These are phyloP conservation scores for Drosophila bunnanda DNA, from an alignment of 2,888 invertebrate species.

Conservation along the genomic window DNA sequence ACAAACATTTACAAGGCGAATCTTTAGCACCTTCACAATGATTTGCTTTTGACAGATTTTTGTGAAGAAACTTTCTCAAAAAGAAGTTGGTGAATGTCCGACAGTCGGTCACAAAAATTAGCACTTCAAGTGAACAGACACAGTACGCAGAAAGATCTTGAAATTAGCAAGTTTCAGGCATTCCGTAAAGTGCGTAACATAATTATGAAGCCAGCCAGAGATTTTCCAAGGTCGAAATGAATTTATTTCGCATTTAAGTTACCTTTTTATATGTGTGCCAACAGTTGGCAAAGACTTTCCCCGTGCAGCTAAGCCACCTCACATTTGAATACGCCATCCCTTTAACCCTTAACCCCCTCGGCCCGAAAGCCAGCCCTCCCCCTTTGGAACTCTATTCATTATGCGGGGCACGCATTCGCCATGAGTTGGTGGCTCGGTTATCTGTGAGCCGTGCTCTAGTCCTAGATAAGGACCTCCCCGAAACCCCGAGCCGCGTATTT, in stretches of 20 bases:
- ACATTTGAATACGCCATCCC: no score
- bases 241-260: slow-evolving; percentile 26
- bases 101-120: slow-evolving; percentile 39
- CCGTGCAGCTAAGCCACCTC: slow-evolving; percentile 13
- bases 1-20: slow-evolving; percentile 30
- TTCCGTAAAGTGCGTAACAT: slow-evolving; percentile 32
- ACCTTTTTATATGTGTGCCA: slow-evolving; percentile 17
- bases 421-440: slow-evolving; percentile 64
- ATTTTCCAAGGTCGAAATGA: slow-evolving; percentile 17
- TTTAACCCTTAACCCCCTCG: slow-evolving; percentile 20
- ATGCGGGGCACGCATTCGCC: slow-evolving; percentile 66
- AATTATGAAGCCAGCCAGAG: slow-evolving; percentile 4
- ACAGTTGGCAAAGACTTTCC: slow-evolving; percentile 20
- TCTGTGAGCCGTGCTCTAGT: slow-evolving; percentile 58
- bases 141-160: slow-evolving; percentile 1
- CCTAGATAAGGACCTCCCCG: slow-evolving; percentile 48
- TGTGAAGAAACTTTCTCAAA: slow-evolving; percentile 66
- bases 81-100: slow-evolving; percentile 38
- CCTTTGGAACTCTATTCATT: slow-evolving; percentile 56
- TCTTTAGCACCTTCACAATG: slow-evolving; percentile 62
- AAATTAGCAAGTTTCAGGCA: slow-evolving; percentile 33
- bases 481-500: slow-evolving; percentile 34
- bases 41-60: slow-evolving; percentile 55
- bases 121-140: slow-evolving; percentile 22
- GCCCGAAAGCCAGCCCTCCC: not conserved